Conservation (phyloP, 92 coral and sea anemone genomes). For the Actinostola sp. region DNA sequence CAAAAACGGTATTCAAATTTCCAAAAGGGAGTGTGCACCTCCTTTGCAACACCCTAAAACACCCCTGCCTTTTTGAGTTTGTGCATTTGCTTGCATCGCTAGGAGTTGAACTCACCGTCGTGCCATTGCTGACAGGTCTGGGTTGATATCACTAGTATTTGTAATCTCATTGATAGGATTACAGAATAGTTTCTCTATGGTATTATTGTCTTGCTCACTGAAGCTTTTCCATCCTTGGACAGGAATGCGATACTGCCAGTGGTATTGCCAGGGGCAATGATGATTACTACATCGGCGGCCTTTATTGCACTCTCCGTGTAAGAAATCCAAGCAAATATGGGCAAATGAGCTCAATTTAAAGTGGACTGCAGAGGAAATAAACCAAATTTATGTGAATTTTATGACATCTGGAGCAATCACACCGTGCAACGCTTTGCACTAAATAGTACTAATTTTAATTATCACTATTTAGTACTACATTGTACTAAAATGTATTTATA, state of each 20-base stretch:
- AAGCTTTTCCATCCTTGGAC: conserved; percentile 74
- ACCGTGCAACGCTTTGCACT: too few relatives aligned
- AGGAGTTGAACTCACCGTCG: too few relatives aligned
- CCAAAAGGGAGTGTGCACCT: too few relatives aligned
- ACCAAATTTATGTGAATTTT: too few relatives aligned
- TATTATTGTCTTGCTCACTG: conserved; percentile 34
- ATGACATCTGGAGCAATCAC: too few relatives aligned
- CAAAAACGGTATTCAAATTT: too few relatives aligned
- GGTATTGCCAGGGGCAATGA: conserved; percentile 80
- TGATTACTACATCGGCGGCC: conserved; percentile 69
- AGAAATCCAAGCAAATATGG: conserved; percentile 67
- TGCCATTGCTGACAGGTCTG: conserved; percentile 38
- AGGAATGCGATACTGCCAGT: conserved; percentile 82
- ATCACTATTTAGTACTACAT: too few relatives aligned
- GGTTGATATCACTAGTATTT: conserved; percentile 56
- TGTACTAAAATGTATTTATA: too few relatives aligned
- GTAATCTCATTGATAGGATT: conserved; percentile 60
- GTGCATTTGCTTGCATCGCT: too few relatives aligned
- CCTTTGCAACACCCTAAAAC: too few relatives aligned
- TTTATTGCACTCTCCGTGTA: conserved; percentile 58
- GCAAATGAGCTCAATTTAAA: conserved; percentile 55
- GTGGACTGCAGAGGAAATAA: conserved; percentile 37
- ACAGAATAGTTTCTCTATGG: conserved; percentile 68
- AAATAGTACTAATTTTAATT: too few relatives aligned
- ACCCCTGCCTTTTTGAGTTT: too few relatives aligned